Conservation (phyloP, 1,140 invertebrate species). For the Paraescarpia echinospica region DNA sequence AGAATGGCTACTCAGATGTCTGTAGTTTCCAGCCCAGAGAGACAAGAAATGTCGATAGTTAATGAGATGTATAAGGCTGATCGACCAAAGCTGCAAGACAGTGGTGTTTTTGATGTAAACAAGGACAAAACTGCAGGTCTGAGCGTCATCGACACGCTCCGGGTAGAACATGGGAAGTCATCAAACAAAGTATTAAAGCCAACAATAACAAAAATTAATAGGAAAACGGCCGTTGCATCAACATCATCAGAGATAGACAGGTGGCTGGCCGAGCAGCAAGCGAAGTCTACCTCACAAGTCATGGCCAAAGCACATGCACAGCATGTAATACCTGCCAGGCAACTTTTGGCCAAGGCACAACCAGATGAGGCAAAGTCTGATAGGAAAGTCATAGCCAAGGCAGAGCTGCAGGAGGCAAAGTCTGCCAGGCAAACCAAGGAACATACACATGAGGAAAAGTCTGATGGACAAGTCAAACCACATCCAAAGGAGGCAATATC, state of each 20-base stretch:
- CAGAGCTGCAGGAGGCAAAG: not conserved
- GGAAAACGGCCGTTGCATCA: not conserved
- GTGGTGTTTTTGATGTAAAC: not conserved
- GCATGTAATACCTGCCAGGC: not conserved
- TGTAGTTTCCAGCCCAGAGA: not conserved
- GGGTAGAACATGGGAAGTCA: not conserved
- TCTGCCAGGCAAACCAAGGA: not conserved
- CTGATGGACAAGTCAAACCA: not conserved
- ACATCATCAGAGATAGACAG: not conserved
- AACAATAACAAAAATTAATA: not conserved
- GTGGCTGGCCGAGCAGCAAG: not conserved
- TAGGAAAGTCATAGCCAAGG: not conserved
- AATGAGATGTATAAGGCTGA: not conserved
- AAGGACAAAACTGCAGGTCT: not conserved
- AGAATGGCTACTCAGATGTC: conserved; percentile 4
- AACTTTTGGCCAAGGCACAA: not conserved
- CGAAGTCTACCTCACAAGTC: not conserved
- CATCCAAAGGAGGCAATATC: not conserved
- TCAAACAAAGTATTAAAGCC: not conserved
- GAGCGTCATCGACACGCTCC: not conserved
- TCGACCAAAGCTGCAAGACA: not conserved
- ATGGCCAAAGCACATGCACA: not conserved
- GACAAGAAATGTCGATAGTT: not conserved
- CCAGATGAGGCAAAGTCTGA: not conserved
- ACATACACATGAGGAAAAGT: not conserved